These are phyloP conservation scores for Jordanella pulchra DNA, from an alignment of 2,797 vertebrate species.

Conservation along the genomic window DNA sequence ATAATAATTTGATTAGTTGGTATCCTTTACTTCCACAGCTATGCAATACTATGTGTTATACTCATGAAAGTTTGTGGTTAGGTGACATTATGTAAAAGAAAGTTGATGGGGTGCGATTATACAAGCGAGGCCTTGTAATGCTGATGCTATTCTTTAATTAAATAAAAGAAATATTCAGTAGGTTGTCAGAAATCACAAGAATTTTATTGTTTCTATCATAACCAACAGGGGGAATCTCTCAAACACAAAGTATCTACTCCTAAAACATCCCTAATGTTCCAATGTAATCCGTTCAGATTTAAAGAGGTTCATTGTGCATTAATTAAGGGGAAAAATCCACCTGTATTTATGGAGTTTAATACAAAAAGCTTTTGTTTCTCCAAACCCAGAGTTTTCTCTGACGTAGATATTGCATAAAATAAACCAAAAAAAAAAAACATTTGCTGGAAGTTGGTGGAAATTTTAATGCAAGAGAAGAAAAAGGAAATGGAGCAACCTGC, in stretches of 20 bases:
- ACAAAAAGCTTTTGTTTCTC: neutral
- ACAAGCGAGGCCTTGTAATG: neutral
- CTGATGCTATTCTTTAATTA: neutral
- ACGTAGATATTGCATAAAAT: neutral
- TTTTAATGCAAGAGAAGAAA: neutral
- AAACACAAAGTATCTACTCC: neutral
- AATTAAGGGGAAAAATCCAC: neutral
- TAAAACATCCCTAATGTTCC: neutral
- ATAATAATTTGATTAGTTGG: too few species aligned
- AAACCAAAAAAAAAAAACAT: too few species aligned
- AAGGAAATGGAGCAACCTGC: neutral
- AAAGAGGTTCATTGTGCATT: neutral
- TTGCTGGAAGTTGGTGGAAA: neutral
- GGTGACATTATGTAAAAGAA: neutral
- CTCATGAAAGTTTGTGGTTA: neutral
- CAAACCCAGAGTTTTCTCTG: neutral
- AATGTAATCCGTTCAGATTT: neutral
- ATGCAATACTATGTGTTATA: neutral
- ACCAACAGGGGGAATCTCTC: neutral
- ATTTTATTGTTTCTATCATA: neutral
- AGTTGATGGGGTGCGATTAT: neutral
- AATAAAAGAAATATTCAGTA: neutral
- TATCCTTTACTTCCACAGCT: neutral
- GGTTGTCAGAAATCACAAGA: neutral
- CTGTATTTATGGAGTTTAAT: neutral